Evolutionary conservation across 2,113 vertebrate genomes (phyloP), one percentile per base, ranked within the genome.

Genomic region (Seriola dumerili): DNA sequence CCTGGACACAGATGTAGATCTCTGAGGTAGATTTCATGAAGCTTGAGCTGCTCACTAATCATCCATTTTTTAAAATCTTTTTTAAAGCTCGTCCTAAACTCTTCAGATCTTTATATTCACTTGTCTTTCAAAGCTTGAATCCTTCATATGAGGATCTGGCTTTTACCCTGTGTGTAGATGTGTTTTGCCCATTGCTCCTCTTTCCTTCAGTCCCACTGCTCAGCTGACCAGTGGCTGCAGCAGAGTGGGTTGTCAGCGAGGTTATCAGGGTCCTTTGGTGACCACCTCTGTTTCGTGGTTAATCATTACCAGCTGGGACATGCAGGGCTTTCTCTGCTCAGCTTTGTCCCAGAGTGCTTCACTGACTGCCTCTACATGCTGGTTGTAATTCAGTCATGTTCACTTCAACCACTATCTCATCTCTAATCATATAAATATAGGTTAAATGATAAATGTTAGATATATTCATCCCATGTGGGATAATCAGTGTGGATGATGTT

Each of bases 281-380:
- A 55, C 80, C 71, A 11, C 67, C 62, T 84, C 78, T 86, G 82
- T 81, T 54, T 66, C 38, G 1, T 74, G 86, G 91, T 92, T 90
- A 91, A 91, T 90, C 66, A 91, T 92, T 89, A 80, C 34, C 88
- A 93, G 75, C 58, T 87, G 79, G 11, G 36, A 72, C 1, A 38
- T 38, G 8, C 40, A 10, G 1, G 42, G 85, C 81, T 74, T 83
- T 84, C 73, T 80, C 67, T 68, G 38, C n/a, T 64, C 36, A 71
- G 50, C 76, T 84, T 87, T 84, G 50, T 74, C 83, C 38, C 36
- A 2, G 36, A 72, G 23, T 23, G 4, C 16, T 69, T 34, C 52
- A 54, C 70, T 67, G 38, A 29, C 58, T 65, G 54, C 1, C 32
- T 6, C 13, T 57, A 42, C 19, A 10, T 63, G 29, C 7, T 52